Conservation (phyloP, 2,888 invertebrate species). For the Synergus umbraculus region DNA sequence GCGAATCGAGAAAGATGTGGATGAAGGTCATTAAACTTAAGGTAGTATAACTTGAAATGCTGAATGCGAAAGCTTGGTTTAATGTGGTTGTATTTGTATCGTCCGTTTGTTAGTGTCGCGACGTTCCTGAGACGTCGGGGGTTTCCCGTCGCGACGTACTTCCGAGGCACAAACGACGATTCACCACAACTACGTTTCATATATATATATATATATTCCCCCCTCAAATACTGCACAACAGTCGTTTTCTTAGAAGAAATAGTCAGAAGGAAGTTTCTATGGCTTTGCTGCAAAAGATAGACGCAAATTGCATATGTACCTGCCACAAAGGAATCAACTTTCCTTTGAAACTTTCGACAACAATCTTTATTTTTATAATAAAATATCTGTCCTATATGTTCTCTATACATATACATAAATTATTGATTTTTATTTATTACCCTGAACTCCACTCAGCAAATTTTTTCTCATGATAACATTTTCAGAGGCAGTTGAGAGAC, state of each 20-base stretch:
- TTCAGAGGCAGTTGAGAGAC: background rate
- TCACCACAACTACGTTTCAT: slow-evolving; percentile 9
- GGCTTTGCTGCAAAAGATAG: background rate
- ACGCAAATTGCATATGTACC: slow-evolving; percentile 5
- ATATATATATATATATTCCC: slow-evolving; percentile 28
- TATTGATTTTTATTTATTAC: no score
- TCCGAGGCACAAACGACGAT: slow-evolving; percentile 58
- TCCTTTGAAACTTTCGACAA: background rate
- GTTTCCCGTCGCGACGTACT: slow-evolving; percentile 70
- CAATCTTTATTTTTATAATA: background rate
- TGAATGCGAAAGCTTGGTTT: slow-evolving; percentile 51
- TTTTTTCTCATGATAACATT: background rate
- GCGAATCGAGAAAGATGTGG: background rate
- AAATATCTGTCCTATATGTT: no score
- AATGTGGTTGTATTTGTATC: slow-evolving; percentile 52
- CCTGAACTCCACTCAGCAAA: background rate
- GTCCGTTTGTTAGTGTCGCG: slow-evolving; percentile 67
- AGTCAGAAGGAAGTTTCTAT: slow-evolving; percentile 21
- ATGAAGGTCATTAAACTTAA: slow-evolving; percentile 44
- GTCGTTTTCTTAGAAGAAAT: slow-evolving; percentile 38
- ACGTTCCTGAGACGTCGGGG: slow-evolving; percentile 64
- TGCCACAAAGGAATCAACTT: background rate
- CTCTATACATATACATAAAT: no score
- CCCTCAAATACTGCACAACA: slow-evolving; percentile 21
- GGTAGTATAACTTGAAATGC: slow-evolving; percentile 47